Percentiles rank a stretch among this genome's conserved stretches.
These are phyloP conservation scores for Platypus cylindrus DNA, from an alignment of 2,888 invertebrate species.

Conservation along the genomic window DNA sequence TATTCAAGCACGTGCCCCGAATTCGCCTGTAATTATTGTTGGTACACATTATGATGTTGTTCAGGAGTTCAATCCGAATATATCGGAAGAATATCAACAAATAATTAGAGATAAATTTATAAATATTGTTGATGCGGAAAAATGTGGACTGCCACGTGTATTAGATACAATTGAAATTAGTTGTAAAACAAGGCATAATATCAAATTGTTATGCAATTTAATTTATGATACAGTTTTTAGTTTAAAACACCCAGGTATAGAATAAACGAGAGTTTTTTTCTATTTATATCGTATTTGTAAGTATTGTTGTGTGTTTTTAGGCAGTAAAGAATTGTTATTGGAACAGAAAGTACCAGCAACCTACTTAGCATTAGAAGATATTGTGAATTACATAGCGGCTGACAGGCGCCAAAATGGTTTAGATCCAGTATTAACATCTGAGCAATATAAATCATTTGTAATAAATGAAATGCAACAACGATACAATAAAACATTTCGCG, in stretches of 20 bases:
- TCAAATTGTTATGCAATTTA: conserved; percentile 77
- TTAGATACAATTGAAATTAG: conserved; percentile 87
- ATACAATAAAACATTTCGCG: conserved; percentile 65
- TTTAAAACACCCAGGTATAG: conserved; percentile 68
- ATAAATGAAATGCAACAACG: conserved; percentile 53
- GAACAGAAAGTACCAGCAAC: conserved; percentile 94
- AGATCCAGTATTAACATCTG: conserved; percentile 76
- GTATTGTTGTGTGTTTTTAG: conserved; percentile 29
- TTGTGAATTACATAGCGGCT: conserved; percentile 67
- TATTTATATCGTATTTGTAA: not conserved
- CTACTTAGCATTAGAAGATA: conserved; percentile 88
- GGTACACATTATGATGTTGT: conserved; percentile 93
- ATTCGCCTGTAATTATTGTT: conserved; percentile 90
- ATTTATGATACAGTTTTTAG: conserved; percentile 91
- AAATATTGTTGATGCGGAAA: conserved; percentile 89
- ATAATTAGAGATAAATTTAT: conserved; percentile 75
- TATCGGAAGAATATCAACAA: conserved; percentile 75
- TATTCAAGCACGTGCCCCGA: conserved; percentile 86
- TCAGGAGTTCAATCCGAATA: conserved; percentile 43
- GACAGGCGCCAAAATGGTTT: conserved; percentile 55
- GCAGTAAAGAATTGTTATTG: conserved; percentile 78
- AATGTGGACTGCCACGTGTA: conserved; percentile 86
- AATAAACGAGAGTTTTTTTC: not conserved
- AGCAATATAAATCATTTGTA: conserved; percentile 56
- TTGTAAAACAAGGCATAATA: conserved; percentile 78